Base-by-base conservation (phyloP, 1,140 invertebrate genomes). In the Caenorhabditis latens region DNA sequence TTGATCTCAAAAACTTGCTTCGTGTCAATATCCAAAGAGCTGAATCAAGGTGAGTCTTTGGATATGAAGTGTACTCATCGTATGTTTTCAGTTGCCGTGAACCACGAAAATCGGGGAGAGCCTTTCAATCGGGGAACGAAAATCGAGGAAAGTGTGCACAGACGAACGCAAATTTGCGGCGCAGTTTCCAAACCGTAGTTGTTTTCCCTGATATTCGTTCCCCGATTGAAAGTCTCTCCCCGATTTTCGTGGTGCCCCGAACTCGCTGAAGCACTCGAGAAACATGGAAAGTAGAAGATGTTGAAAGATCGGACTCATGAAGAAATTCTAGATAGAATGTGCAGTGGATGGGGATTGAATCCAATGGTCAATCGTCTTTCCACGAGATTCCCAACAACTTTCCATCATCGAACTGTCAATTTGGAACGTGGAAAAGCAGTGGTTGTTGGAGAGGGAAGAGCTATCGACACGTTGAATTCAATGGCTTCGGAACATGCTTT, bases 301-400 rank as follows among this genome's bases (percentile, higher is more conserved):
- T 50, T 79, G 46, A 79, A 79, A n/a, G 71, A 79, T 50, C 71
- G 71, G 50, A 79, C 71, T 50, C 71, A n/a, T 50, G 71, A 79
- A 79, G 71, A 46, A 32, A 79, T 79, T 9, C 50, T 79, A n/a
- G 71, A 79, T 24, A 21, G 71, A 79, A 79, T 79, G 71, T 79
- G 71, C 46, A 79, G 71, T 50, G 71, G 71, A 53, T 79, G 71
- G 71, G 71, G 71, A 46, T n/a, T 79, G 46, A 79, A 79, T 79
- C 71, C 71, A 53, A 50, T 79, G 43, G 71, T 79, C 11, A 79
- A 79, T 32, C 71, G 71, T 13, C 14, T 79, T 1, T 79, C 71
- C 24, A 79, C 71, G 9, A 79, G 71, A 79, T 50, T 24, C 13
- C 71, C 71, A 32, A 79, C 71, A n/a, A 79, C 71, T 8, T 79